A percentile compares a stretch with the other conserved stretches of the same genome.
Evolutionary conservation across 2,888 invertebrate species (phyloP).

Genomic region (Phymatocera aterrima): DNA sequence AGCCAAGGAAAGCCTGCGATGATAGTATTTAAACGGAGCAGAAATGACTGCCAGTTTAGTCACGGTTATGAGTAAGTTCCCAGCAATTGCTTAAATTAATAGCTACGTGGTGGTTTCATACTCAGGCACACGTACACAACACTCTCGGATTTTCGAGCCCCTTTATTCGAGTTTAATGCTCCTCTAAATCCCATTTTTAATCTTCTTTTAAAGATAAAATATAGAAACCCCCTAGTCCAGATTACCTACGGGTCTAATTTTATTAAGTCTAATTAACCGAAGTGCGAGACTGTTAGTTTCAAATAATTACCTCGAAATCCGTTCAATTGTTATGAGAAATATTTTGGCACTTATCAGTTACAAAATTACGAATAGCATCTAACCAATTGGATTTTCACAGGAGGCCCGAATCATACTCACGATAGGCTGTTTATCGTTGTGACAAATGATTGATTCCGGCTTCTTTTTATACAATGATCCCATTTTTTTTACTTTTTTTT

Average conservation of each 20-base stretch:
- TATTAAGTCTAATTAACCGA: no score
- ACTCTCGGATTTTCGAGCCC: constrained; percentile 26
- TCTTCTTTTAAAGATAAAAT: constrained; percentile 8
- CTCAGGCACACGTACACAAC: not conserved
- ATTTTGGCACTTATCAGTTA: no score
- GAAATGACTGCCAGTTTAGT: constrained; percentile 15
- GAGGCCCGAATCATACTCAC: not conserved
- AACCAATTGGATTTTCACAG: no score
- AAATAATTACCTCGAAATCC: no score
- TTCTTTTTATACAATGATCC: not conserved
- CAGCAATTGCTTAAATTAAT: constrained; percentile 44
- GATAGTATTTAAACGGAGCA: constrained; percentile 29
- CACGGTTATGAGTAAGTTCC: constrained; percentile 40
- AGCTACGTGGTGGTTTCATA: not conserved
- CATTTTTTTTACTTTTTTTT: not conserved
- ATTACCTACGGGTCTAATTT: not conserved
- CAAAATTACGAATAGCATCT: no score
- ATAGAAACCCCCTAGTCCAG: not conserved
- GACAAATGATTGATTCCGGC: not conserved
- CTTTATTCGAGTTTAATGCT: constrained; percentile 41
- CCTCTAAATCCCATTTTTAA: constrained; percentile 25
- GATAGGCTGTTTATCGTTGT: not conserved
- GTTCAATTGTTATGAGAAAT: no score
- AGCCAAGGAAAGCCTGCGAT: not conserved
- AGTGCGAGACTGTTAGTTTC: no score